These are phyloP conservation scores for Nineta flava DNA, from an alignment of 2,888 invertebrate species.

Conservation along the genomic window DNA sequence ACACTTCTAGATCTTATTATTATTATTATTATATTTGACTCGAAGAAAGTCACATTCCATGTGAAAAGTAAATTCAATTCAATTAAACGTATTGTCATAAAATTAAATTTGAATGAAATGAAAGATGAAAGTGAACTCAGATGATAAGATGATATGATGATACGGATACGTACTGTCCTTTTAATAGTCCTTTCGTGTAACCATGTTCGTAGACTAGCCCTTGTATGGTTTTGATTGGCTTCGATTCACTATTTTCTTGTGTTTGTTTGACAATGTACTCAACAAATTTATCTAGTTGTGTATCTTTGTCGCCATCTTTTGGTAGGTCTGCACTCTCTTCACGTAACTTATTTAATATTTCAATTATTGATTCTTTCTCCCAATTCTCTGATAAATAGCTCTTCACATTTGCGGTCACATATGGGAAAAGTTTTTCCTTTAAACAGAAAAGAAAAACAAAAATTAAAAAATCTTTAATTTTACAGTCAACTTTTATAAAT, in stretches of 20 bases:
- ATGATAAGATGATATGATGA: too few species aligned
- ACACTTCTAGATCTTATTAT: too few species aligned
- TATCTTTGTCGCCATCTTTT: not conserved
- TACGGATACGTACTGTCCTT: slow-evolving; percentile 67
- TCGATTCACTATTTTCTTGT: slow-evolving; percentile 15
- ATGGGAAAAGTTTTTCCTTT: not conserved
- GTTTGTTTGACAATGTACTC: not conserved
- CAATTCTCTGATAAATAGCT: not conserved
- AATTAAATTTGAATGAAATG: too few species aligned
- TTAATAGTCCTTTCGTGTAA: slow-evolving; percentile 58
- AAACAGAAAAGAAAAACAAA: not conserved
- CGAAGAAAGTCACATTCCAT: too few species aligned
- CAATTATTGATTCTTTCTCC: not conserved
- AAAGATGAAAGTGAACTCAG: too few species aligned
- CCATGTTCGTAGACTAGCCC: slow-evolving; percentile 81
- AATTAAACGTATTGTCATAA: too few species aligned
- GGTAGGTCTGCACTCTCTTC: not conserved
- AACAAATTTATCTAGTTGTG: not conserved
- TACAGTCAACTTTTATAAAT: too few species aligned
- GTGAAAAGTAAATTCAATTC: too few species aligned
- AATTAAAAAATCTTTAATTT: not conserved
- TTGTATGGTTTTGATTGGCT: slow-evolving; percentile 73
- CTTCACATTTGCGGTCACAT: not conserved
- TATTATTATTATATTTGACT: too few species aligned
- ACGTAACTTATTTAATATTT: not conserved